These are phyloP conservation scores for Lordiphosa collinella DNA, from an alignment of 1,140 invertebrate species.

Conservation along the genomic window DNA sequence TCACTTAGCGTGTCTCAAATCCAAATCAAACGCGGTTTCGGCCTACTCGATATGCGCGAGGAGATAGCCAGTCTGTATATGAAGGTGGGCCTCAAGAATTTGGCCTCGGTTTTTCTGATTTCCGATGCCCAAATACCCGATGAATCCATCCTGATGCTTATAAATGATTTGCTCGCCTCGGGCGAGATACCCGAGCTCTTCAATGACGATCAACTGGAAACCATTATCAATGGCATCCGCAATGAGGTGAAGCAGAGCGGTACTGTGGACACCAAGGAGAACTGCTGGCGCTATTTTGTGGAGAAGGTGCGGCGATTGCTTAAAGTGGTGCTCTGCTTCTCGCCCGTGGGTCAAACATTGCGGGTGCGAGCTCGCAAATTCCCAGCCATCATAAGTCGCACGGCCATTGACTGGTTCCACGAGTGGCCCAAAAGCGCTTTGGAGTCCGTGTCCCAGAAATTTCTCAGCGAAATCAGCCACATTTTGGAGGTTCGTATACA, in stretches of 20 bases:
- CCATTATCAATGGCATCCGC: constrained; percentile 89
- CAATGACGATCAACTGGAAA: constrained; percentile 94
- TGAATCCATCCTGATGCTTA: constrained; percentile 95
- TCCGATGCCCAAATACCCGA: constrained; percentile 96
- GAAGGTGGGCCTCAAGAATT: constrained; percentile 93
- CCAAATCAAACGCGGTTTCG: constrained; percentile 94
- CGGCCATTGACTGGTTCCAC: constrained; percentile 97
- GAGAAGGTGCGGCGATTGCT: constrained; percentile 89
- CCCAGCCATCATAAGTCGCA: constrained; percentile 95
- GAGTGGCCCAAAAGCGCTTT: constrained; percentile 96
- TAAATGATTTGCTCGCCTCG: constrained; percentile 96
- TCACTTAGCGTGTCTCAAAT: constrained; percentile 95
- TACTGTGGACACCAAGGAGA: constrained; percentile 92
- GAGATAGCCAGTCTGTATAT: constrained; percentile 91
- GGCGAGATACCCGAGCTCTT: constrained; percentile 96
- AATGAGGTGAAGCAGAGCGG: constrained; percentile 90
- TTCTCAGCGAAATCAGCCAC: constrained; percentile 88
- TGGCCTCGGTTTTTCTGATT: constrained; percentile 94
- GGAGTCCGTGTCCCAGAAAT: constrained; percentile 92
- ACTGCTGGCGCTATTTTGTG: constrained; percentile 98
- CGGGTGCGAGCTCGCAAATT: constrained; percentile 93
- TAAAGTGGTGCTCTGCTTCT: constrained; percentile 93
- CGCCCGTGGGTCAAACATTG: constrained; percentile 93
- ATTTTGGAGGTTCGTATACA: constrained; percentile 83
- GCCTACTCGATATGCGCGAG: constrained; percentile 89